A percentile compares a stretch with the other conserved stretches of the same genome.
phyloP scores from a whole-genome alignment of 2,797 vertebrate genomes.

The Malacoctenus gilli region DNA sequence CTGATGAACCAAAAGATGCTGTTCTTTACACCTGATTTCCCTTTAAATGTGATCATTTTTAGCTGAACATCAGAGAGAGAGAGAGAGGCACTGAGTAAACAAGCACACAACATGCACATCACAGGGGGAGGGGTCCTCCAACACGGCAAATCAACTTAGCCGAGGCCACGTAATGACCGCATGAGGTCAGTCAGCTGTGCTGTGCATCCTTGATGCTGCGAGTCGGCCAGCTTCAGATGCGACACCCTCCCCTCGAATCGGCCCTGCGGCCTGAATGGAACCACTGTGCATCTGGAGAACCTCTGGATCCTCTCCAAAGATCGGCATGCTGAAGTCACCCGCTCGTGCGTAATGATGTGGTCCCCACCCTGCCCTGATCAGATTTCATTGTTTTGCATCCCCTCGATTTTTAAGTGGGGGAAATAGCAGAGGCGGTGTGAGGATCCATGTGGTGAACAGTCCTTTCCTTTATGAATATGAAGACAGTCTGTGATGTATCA shows the following conservation, averaged over 20 bases:
- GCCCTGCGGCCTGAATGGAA: slow-evolving; percentile 58
- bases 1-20: not conserved
- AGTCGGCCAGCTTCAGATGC: slow-evolving; percentile 47
- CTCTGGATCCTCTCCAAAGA: slow-evolving; percentile 67
- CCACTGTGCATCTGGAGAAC: slow-evolving; percentile 71
- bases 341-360: slow-evolving; percentile 52
- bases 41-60: not conserved
- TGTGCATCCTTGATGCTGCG: slow-evolving; percentile 35
- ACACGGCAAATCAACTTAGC: slow-evolving; percentile 25
- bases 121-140: slow-evolving; percentile 11
- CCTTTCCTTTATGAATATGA: not conserved
- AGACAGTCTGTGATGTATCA: too few relatives aligned
- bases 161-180: slow-evolving; percentile 27
- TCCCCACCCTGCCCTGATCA: slow-evolving; percentile 65
- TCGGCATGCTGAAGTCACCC: slow-evolving; percentile 72
- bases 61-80: slow-evolving; percentile 3
- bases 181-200: slow-evolving; percentile 65
- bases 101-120: not conserved
- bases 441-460: not conserved
- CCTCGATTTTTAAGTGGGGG: slow-evolving; percentile 13
- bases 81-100: slow-evolving; percentile 14
- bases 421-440: slow-evolving; percentile 1
- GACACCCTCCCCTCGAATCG: slow-evolving; percentile 42
- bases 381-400: slow-evolving; percentile 38
- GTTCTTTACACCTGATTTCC: not conserved